These are phyloP conservation scores for Tenebrio molitor DNA, from an alignment of 1,140 invertebrate genomes.

Conservation along the genomic window DNA sequence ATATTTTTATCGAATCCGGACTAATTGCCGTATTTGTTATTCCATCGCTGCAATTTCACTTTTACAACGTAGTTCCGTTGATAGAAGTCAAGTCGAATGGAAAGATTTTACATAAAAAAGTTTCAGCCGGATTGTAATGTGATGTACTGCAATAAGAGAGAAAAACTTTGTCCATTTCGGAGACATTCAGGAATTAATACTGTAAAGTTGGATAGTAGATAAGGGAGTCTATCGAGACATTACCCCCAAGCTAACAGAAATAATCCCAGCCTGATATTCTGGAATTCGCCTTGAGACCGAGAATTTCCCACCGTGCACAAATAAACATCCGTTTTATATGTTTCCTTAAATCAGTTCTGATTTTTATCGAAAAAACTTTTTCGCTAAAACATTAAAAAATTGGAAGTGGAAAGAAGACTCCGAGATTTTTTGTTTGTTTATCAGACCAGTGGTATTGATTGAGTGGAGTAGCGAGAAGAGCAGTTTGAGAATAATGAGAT, in stretches of 20 bases:
- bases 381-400: conserved; percentile 24
- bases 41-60: background rate
- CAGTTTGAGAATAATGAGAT: conserved; percentile 47
- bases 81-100: conserved; percentile 4
- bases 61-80: background rate
- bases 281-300: conserved; percentile 15
- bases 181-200: conserved; percentile 33
- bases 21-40: conserved; percentile 22
- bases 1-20: conserved; percentile 26
- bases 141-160: conserved; percentile 27
- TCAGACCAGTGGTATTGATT: conserved; percentile 45
- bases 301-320: conserved; percentile 26
- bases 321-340: conserved; percentile 34
- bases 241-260: conserved; percentile 27
- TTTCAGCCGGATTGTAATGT: conserved; percentile 5
- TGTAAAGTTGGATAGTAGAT: conserved; percentile 32
- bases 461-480: conserved; percentile 46
- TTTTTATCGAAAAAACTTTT: conserved; percentile 29
- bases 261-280: conserved; percentile 26
- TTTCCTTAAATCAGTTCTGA: conserved; percentile 33
- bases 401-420: background rate
- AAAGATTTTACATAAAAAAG: conserved; percentile 21
- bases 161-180: conserved; percentile 30
- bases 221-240: conserved; percentile 38
- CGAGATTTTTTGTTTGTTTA: conserved; percentile 32